Percentiles rank a stretch among this genome's conserved stretches.
Conservation (phyloP, 2,888 invertebrate genomes). For the Lamproptera curius region DNA sequence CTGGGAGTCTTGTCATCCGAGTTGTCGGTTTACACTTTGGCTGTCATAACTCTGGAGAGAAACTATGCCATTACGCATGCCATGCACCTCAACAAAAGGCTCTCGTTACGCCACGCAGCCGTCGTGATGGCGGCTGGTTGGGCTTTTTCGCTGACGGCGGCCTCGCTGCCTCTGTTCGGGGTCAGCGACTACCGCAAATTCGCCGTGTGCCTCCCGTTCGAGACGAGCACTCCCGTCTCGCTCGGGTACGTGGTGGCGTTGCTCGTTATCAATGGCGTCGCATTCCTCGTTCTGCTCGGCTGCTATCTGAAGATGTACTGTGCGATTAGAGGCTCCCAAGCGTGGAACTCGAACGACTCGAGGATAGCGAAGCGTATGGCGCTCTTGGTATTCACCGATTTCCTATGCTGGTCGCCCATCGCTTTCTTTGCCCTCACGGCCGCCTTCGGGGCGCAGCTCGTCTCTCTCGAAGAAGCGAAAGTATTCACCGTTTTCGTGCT, state of each 20-base stretch:
- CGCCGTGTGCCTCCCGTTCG: constrained; percentile 97
- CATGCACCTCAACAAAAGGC: constrained; percentile 95
- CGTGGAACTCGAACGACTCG: constrained; percentile 98
- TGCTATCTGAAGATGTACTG: constrained; percentile 99
- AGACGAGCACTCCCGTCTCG: constrained; percentile 87
- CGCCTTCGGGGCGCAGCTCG: constrained; percentile 92
- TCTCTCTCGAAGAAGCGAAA: constrained; percentile 97
- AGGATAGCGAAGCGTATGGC: constrained; percentile 98
- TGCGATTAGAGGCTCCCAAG: constrained; percentile 96
- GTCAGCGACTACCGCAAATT: constrained; percentile 97
- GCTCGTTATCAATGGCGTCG: constrained; percentile 94
- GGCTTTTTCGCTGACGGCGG: constrained; percentile 92
- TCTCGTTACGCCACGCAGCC: constrained; percentile 94
- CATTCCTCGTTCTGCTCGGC: constrained; percentile 95
- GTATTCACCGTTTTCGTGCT: constrained; percentile 96
- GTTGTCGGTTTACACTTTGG: constrained; percentile 95
- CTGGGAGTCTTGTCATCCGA: constrained; percentile 96
- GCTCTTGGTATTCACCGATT: constrained; percentile 96
- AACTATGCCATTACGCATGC: constrained; percentile 99
- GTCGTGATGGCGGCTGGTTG: constrained; percentile 96
- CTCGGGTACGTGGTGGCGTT: constrained; percentile 93
- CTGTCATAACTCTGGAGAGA: constrained; percentile 96
- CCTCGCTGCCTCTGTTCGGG: constrained; percentile 92
- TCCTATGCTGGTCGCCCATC: constrained; percentile 98
- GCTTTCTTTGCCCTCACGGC: constrained; percentile 97